phyloP scores from a whole-genome alignment of 2,113 vertebrate species.

The Chaetops frenatus region DNA sequence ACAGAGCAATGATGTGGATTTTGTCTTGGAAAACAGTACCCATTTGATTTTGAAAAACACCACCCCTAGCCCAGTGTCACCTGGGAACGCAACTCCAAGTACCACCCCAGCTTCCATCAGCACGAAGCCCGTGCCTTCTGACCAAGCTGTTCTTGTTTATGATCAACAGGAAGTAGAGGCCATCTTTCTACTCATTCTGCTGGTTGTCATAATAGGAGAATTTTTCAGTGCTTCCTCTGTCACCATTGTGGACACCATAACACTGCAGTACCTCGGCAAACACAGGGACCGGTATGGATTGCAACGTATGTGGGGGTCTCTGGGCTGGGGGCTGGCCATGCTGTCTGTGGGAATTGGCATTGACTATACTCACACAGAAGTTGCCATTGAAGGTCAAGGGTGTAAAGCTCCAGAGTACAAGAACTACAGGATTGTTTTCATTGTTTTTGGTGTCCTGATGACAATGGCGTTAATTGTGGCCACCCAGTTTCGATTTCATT shows the following conservation, averaged over 20 bases:
- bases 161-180: slow-evolving; percentile 85
- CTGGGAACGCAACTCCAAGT: neutral
- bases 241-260: slow-evolving; percentile 95
- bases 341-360: slow-evolving; percentile 93
- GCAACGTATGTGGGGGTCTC: slow-evolving; percentile 98
- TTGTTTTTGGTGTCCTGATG: slow-evolving; percentile 93
- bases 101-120: slow-evolving; percentile 14
- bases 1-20: neutral
- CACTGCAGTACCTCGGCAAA: slow-evolving; percentile 90
- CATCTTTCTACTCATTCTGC: slow-evolving; percentile 90
- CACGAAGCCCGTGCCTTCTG: slow-evolving; percentile 54
- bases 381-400: slow-evolving; percentile 72
- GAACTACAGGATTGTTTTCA: slow-evolving; percentile 94
- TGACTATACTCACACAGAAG: slow-evolving; percentile 82
- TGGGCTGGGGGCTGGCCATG: slow-evolving; percentile 97
- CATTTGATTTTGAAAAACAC: neutral
- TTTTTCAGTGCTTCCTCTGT: slow-evolving; percentile 97
- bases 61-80: neutral
- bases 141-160: slow-evolving; percentile 67
- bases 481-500: slow-evolving; percentile 91
- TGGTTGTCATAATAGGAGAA: slow-evolving; percentile 93
- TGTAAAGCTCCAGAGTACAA: slow-evolving; percentile 82
- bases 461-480: slow-evolving; percentile 84
- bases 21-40: neutral
- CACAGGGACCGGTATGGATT: slow-evolving; percentile 92